Evolutionary conservation across 2,797 vertebrate species (phyloP).

Genomic region (Amazona finschi): DNA sequence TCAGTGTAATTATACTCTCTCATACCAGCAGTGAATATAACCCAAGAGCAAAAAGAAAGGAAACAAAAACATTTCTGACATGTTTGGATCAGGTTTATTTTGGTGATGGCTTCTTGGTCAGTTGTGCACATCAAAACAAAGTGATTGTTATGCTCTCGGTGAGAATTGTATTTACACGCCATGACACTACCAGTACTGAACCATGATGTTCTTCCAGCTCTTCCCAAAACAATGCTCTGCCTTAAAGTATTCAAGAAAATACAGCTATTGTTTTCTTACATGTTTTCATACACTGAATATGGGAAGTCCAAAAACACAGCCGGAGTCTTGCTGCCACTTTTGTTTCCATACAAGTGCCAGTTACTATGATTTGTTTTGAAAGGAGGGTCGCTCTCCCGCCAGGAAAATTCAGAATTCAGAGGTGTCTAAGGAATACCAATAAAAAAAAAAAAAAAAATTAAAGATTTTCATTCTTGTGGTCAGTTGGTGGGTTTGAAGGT

Average conservation of each 20-base stretch:
- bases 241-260: constrained; percentile 31
- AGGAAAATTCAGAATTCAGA: constrained; percentile 15
- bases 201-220: constrained; percentile 44
- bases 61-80: constrained; percentile 26
- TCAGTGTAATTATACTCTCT: background rate
- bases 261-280: constrained; percentile 32
- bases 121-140: constrained; percentile 63
- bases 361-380: constrained; percentile 34
- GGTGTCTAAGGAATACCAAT: background rate
- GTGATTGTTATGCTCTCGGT: constrained; percentile 49
- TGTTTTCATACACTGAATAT: background rate
- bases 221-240: constrained; percentile 27
- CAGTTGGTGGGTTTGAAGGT: background rate
- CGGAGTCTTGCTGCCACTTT: constrained; percentile 6
- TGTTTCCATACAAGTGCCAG: constrained; percentile 45
- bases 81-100: constrained; percentile 52
- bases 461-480: background rate
- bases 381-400: background rate
- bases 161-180: constrained; percentile 45
- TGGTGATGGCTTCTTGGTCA: constrained; percentile 55
- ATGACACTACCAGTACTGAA: constrained; percentile 41
- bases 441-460: background rate
- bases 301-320: constrained; percentile 42
- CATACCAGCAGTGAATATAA: background rate
- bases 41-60: background rate